These are phyloP conservation scores for Anhinga anhinga DNA, from an alignment of 2,113 vertebrate species.

Conservation along the genomic window DNA sequence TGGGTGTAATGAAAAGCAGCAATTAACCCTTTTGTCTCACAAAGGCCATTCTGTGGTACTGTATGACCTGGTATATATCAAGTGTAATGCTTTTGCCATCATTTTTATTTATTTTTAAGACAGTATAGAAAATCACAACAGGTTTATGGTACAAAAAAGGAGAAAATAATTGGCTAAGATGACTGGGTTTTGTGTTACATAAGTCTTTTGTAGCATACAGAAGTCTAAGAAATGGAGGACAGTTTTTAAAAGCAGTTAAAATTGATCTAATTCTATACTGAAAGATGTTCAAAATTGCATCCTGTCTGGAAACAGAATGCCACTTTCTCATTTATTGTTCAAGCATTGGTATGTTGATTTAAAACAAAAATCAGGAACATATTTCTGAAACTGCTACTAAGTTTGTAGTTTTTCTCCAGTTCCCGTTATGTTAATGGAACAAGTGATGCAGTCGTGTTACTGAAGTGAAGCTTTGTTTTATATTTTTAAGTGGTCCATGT, in stretches of 20 bases:
- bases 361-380: not conserved
- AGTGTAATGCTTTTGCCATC: not conserved
- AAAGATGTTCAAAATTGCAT: not conserved
- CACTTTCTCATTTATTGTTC: not conserved
- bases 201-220: not conserved
- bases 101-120: not conserved
- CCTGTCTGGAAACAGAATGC: not conserved
- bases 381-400: not conserved
- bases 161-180: not conserved
- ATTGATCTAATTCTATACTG: not conserved
- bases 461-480: not conserved
- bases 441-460: not conserved
- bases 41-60: not conserved
- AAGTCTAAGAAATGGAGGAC: not conserved
- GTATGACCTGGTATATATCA: not conserved
- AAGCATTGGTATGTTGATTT: not conserved
- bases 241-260: not conserved
- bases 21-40: not conserved
- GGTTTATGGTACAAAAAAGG: not conserved
- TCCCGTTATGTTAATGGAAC: not conserved
- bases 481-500: not conserved
- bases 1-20: not conserved
- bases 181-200: not conserved
- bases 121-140: not conserved
- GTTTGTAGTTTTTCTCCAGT: not conserved